Evolutionary conservation across 2,888 invertebrate genomes (phyloP).

Genomic region (Lampropteryx suffumata): DNA sequence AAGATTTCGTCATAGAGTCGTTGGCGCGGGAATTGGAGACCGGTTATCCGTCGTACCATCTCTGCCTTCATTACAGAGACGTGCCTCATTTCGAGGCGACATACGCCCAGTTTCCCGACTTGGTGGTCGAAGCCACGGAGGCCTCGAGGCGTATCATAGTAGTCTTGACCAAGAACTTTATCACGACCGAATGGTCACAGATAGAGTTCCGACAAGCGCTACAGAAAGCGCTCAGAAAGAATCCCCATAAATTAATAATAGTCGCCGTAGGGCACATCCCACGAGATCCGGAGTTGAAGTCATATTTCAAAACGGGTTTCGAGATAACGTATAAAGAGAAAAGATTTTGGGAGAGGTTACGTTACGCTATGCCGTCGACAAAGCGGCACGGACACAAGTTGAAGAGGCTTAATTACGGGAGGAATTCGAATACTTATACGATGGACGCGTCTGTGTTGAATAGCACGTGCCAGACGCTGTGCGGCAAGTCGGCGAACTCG

Average conservation of each 20-base stretch:
- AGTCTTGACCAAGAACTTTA: constrained; percentile 93
- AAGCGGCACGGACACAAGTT: constrained; percentile 84
- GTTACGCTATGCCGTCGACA: constrained; percentile 93
- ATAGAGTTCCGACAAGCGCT: constrained; percentile 95
- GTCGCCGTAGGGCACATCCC: constrained; percentile 91
- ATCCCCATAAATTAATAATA: constrained; percentile 93
- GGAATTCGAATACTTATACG: constrained; percentile 93
- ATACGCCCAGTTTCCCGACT: constrained; percentile 88
- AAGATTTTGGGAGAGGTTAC: constrained; percentile 96
- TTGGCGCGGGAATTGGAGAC: constrained; percentile 93
- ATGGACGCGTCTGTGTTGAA: constrained; percentile 86
- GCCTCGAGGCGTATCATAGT: constrained; percentile 93
- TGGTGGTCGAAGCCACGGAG: constrained; percentile 93
- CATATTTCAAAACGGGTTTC: constrained; percentile 94
- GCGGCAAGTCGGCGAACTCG: constrained; percentile 78
- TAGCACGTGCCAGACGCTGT: constrained; percentile 84
- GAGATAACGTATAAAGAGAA: constrained; percentile 95
- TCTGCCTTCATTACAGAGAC: constrained; percentile 95
- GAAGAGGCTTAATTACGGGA: constrained; percentile 86
- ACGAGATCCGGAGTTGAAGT: constrained; percentile 93
- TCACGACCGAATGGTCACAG: constrained; percentile 96
- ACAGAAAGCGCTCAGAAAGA: constrained; percentile 92
- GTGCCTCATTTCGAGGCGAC: constrained; percentile 88
- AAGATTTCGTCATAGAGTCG: constrained; percentile 93
- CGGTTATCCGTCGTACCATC: constrained; percentile 89